phyloP scores from a whole-genome alignment of 1,140 invertebrate species.

The Drosophila miranda region DNA sequence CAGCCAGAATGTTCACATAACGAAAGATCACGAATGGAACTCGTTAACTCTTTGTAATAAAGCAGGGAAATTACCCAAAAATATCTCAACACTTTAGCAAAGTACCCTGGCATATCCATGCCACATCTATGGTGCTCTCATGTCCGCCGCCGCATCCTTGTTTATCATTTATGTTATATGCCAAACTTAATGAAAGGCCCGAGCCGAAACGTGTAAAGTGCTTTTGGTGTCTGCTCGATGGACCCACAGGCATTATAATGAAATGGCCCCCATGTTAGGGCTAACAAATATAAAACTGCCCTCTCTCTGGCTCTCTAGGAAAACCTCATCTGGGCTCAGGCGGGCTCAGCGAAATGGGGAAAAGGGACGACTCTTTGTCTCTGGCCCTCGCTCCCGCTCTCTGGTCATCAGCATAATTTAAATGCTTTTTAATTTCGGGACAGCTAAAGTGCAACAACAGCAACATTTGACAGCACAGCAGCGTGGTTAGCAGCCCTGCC shows the following conservation, averaged over 20 bases:
- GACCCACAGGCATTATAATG: slow-evolving; percentile 66
- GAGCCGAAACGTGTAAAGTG: slow-evolving; percentile 66
- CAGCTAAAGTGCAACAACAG: slow-evolving; percentile 72
- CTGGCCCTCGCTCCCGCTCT: slow-evolving; percentile 6
- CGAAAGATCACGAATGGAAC: slow-evolving; percentile 6
- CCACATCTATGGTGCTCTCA: not conserved
- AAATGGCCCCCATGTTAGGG: slow-evolving; percentile 47
- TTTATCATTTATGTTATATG: slow-evolving; percentile 62
- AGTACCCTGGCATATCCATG: slow-evolving; percentile 29
- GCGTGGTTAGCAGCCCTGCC: slow-evolving; percentile 21
- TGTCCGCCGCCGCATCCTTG: not conserved
- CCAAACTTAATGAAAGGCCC: slow-evolving; percentile 66
- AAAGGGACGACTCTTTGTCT: slow-evolving; percentile 8
- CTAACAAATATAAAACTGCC: slow-evolving; percentile 39
- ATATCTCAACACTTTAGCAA: slow-evolving; percentile 11
- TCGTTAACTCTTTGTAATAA: slow-evolving; percentile 19
- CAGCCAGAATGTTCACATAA: not conserved
- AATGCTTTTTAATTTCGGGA: slow-evolving; percentile 76
- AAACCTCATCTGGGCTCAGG: slow-evolving; percentile 1
- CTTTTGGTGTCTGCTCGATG: slow-evolving; percentile 69
- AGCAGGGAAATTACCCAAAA: slow-evolving; percentile 13
- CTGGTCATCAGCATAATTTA: slow-evolving; percentile 79
- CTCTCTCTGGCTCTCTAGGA: not conserved
- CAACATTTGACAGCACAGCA: slow-evolving; percentile 61
- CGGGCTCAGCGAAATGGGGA: not conserved